Base-by-base conservation (phyloP, 2,797 vertebrate genomes). In the Benthosema pterotum region DNA sequence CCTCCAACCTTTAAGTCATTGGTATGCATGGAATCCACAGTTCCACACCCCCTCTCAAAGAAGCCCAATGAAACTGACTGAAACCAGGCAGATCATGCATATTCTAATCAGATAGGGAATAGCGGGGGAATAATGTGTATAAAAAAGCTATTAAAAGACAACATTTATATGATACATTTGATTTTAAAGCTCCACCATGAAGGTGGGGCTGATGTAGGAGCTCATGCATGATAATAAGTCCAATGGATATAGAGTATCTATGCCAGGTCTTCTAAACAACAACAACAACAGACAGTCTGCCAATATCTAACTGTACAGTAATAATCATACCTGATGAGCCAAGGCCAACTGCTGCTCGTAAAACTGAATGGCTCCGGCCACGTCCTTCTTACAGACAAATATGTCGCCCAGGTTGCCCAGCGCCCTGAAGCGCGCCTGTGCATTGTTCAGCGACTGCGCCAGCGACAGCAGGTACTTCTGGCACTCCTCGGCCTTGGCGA, bases 371-470 rank as follows among this genome's bases (percentile, higher is more conserved):
- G 97, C 98, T 67, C 96, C 95, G 4, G 88, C 90, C 69, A 97
- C 74, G 25, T 99, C 98, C 86, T 95, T 98, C 87, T 96, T 97
- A 90, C 97, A 98, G 82, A 98, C 88, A 79, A 95, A 97, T 85
- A 99, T 96, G 88, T 99, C 98, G 1, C 97, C 98, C 60, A 99
- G 92, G 89, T 99, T 99, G 38, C 98, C 98, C 50, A 99, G 92
- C 58, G 98, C 98, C 80, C 98, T 94, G 84, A 99, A 99, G 80
- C 95, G 96, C 71, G 97, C 98, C 90, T 98, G 97, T 72, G 94
- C 91, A 79, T 99, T 98, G 92, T 95, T 95, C 67, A 99, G 91
- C 57, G 96, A 95, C 88, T 99, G 97, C n/a, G 98, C 97, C 71
- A 99, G 86, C 11, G 97, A 98, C 75, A 99, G 84, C 68, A 99